Evolutionary conservation across 1,140 invertebrate species (phyloP).

Genomic region (Octopus sinensis): DNA sequence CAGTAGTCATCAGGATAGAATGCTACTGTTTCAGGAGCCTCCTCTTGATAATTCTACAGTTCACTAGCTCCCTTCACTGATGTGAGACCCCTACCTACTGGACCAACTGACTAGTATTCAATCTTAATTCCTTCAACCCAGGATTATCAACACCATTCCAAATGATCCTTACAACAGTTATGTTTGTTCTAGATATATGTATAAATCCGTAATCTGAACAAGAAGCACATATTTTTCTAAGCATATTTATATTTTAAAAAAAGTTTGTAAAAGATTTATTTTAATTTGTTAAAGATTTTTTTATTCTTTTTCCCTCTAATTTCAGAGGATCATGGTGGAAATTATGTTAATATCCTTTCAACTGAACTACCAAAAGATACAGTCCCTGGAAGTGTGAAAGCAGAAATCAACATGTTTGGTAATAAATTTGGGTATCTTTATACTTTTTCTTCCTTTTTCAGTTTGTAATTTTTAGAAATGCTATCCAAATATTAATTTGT

Average conservation of each 20-base stretch:
- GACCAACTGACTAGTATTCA: too few relatives aligned
- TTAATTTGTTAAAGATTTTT: not conserved
- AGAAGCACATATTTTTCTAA: not conserved
- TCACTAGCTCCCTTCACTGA: too few relatives aligned
- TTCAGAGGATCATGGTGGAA: not conserved
- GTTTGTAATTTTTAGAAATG: too few relatives aligned
- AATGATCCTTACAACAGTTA: too few relatives aligned
- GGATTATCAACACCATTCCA: too few relatives aligned
- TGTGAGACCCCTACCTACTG: too few relatives aligned
- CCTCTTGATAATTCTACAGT: too few relatives aligned
- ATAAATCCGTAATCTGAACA: not conserved
- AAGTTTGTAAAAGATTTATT: not conserved
- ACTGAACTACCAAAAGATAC: not conserved
- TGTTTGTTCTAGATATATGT: not conserved
- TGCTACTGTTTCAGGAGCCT: too few relatives aligned
- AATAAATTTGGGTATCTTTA: not conserved
- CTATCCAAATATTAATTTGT: too few relatives aligned
- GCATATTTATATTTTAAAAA: not conserved
- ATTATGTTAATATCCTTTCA: not conserved
- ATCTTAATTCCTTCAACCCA: too few relatives aligned
- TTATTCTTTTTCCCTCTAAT: not conserved
- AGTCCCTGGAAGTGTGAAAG: not conserved
- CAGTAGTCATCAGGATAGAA: too few relatives aligned
- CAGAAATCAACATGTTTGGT: not conserved
- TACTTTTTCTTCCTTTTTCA: too few relatives aligned